These are phyloP conservation scores for Cervus canadensis DNA, from an alignment of 2,113 vertebrate species.

Conservation along the genomic window DNA sequence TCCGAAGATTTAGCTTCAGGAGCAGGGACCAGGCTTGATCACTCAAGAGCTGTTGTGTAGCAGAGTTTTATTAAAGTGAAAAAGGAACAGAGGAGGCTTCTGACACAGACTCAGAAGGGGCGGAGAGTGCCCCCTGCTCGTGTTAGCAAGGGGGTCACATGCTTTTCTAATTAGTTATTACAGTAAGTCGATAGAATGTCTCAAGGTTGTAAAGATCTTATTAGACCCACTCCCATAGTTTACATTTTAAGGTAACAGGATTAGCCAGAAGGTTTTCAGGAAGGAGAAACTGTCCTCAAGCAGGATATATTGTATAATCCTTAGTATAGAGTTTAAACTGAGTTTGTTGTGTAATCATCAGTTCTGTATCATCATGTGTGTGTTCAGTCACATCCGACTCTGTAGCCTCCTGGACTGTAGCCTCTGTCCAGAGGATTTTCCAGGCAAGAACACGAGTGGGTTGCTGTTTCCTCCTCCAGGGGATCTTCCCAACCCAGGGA, in stretches of 20 bases:
- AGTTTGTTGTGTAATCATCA: not conserved
- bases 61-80: not conserved
- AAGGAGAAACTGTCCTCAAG: not conserved
- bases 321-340: not conserved
- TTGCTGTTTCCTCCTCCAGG: not conserved
- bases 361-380: not conserved
- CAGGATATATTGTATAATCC: not conserved
- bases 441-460: not conserved
- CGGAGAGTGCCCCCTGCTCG: rapidly evolving
- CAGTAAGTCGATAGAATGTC: not conserved
- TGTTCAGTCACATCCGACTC: not conserved
- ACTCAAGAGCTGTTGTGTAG: not conserved
- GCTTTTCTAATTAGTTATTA: not conserved
- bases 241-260: not conserved
- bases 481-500: not conserved
- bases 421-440: not conserved
- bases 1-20: not conserved
- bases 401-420: not conserved
- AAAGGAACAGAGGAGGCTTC: not conserved
- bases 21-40: not conserved
- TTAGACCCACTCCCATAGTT: not conserved
- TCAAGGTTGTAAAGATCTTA: not conserved
- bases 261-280: not conserved
- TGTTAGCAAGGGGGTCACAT: not conserved
- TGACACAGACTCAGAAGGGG: not conserved